These are phyloP conservation scores for Pedionomus torquatus DNA, from an alignment of 2,113 vertebrate genomes.

Conservation along the genomic window DNA sequence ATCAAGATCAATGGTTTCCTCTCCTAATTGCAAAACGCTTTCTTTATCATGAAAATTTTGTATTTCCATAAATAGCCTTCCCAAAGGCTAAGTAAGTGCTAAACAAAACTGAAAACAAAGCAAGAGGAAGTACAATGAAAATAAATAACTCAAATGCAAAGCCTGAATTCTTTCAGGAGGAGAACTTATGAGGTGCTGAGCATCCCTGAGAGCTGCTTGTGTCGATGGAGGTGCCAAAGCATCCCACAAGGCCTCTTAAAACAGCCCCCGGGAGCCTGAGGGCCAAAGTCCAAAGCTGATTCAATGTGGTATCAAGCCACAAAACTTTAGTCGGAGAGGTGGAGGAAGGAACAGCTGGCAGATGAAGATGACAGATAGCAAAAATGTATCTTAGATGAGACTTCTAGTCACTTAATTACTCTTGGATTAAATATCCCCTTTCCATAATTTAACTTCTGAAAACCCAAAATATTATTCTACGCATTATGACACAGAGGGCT, in stretches of 20 bases:
- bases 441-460: neutral
- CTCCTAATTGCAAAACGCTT: neutral
- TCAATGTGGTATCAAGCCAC: neutral
- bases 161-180: neutral
- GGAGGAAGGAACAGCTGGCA: constrained; percentile 18
- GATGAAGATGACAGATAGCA: neutral
- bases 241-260: neutral
- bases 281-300: neutral
- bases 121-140: neutral
- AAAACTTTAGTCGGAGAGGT: neutral
- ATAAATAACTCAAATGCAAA: neutral
- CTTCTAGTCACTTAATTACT: neutral
- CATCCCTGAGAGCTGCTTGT: neutral
- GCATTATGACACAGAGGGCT: neutral
- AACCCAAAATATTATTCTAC: neutral
- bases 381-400: neutral
- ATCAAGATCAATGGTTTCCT: constrained; percentile 1
- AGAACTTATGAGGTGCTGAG: neutral
- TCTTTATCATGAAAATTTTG: constrained; percentile 21
- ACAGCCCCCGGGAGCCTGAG: neutral
- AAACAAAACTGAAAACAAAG: constrained; percentile 5
- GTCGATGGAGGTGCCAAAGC: neutral
- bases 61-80: constrained; percentile 7
- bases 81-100: neutral
- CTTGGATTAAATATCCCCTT: neutral